These are phyloP conservation scores for Barnardius zonarius DNA, from an alignment of 2,113 vertebrate species.

Conservation along the genomic window DNA sequence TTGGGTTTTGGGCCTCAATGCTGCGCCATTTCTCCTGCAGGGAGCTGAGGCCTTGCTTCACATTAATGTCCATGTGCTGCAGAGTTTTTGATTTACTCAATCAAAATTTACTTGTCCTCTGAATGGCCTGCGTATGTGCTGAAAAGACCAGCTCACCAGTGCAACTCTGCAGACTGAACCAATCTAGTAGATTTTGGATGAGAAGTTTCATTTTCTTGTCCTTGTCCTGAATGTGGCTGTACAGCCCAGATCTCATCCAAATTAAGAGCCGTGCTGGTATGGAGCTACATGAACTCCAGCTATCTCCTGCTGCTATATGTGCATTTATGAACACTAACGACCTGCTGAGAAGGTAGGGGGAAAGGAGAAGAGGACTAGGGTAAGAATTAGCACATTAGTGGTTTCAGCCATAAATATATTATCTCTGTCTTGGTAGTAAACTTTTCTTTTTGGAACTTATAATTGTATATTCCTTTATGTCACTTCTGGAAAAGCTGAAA, in stretches of 20 bases:
- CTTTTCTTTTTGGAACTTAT: neutral
- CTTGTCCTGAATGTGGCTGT: neutral
- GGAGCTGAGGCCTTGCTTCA: neutral
- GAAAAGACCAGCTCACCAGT: neutral
- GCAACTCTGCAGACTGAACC: neutral
- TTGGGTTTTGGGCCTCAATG: neutral
- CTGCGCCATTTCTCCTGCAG: neutral
- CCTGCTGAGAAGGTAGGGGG: neutral
- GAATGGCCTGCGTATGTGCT: neutral
- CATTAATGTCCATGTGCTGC: fast-evolving
- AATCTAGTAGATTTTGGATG: neutral
- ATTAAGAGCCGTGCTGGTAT: fast-evolving
- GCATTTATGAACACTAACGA: neutral
- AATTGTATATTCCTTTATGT: neutral
- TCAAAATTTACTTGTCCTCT: neutral
- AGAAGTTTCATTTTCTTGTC: neutral
- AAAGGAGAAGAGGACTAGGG: neutral
- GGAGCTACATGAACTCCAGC: neutral
- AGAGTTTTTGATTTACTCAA: neutral
- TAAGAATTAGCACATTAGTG: neutral
- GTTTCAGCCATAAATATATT: neutral
- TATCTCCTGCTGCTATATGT: neutral
- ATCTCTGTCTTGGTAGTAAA: neutral
- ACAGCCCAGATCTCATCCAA: neutral
- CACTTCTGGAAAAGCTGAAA: neutral